Evolutionary conservation across 2,888 invertebrate genomes (phyloP).

Genomic region (Drosophila longiperda): DNA sequence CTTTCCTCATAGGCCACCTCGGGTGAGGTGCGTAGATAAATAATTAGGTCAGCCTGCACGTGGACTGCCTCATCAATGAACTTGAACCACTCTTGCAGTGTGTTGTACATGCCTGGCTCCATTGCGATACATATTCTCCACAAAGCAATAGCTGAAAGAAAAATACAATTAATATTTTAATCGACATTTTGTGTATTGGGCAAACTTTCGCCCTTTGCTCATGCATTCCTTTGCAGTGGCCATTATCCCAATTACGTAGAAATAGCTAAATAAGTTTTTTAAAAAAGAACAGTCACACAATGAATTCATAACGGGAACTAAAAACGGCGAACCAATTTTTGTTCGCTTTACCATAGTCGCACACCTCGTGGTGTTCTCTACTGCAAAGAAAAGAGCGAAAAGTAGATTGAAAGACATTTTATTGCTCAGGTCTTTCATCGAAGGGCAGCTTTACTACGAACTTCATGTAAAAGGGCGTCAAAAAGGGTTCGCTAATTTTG

Average conservation of each 20-base stretch:
- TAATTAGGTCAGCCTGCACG: conserved; percentile 93
- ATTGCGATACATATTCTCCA: conserved; percentile 91
- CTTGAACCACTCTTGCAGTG: conserved; percentile 94
- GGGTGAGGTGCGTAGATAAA: conserved; percentile 89
- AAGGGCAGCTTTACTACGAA: neutral
- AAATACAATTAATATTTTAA: neutral
- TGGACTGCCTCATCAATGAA: conserved; percentile 91
- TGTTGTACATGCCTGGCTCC: conserved; percentile 91
- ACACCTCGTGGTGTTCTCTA: neutral
- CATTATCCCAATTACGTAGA: conserved; percentile 33
- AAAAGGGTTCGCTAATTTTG: conserved; percentile 6
- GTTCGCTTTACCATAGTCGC: neutral
- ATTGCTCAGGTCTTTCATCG: neutral
- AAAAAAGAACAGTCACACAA: neutral
- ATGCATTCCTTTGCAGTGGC: conserved; percentile 12
- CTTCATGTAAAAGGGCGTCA: conserved; percentile 20
- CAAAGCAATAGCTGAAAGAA: conserved; percentile 88
- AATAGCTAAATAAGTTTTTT: neutral
- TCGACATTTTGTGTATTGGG: conserved; percentile 59
- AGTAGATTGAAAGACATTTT: neutral
- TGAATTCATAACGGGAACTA: neutral
- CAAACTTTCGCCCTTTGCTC: conserved; percentile 71
- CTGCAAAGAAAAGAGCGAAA: neutral
- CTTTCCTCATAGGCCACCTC: conserved; percentile 89
- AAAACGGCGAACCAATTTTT: neutral